Percentiles rank a stretch among this genome's conserved stretches.
Conservation (phyloP, 1,140 invertebrate genomes). For the Notospermus geniculatus region DNA sequence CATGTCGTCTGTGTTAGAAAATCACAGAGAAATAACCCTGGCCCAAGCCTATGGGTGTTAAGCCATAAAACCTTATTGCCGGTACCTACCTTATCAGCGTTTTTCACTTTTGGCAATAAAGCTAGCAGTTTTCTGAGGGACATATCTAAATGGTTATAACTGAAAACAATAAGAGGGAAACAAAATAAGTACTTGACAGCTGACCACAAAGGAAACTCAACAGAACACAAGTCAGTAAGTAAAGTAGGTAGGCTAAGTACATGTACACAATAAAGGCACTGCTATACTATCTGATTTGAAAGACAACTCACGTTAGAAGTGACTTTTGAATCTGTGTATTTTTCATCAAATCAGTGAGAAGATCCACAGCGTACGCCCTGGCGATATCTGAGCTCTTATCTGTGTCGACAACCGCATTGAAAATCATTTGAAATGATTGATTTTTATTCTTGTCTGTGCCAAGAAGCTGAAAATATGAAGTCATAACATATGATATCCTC, state of each 20-base stretch:
- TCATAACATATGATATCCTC: no score
- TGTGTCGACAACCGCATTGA: constrained; percentile 35
- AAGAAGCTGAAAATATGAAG: constrained; percentile 44
- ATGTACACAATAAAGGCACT: not conserved
- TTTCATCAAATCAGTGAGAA: constrained; percentile 41
- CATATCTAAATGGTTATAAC: constrained; percentile 4
- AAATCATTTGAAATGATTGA: constrained; percentile 43
- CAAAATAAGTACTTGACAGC: no score
- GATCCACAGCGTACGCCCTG: constrained; percentile 42
- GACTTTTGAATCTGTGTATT: constrained; percentile 36
- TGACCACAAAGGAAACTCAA: no score
- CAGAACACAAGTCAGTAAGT: not conserved
- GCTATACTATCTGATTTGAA: not conserved
- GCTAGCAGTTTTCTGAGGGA: not conserved
- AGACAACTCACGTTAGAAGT: constrained; percentile 33
- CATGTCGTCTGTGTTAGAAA: no score
- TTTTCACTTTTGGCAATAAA: not conserved
- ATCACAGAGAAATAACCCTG: no score
- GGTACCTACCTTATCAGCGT: not conserved
- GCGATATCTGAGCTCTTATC: constrained; percentile 33
- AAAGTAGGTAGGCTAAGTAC: not conserved
- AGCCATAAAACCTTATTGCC: not conserved
- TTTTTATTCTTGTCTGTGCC: constrained; percentile 38
- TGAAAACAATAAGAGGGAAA: not conserved
- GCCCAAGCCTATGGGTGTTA: not conserved